These are phyloP conservation scores for Magallana ariakensis DNA, from an alignment of 1,140 invertebrate species.

Conservation along the genomic window DNA sequence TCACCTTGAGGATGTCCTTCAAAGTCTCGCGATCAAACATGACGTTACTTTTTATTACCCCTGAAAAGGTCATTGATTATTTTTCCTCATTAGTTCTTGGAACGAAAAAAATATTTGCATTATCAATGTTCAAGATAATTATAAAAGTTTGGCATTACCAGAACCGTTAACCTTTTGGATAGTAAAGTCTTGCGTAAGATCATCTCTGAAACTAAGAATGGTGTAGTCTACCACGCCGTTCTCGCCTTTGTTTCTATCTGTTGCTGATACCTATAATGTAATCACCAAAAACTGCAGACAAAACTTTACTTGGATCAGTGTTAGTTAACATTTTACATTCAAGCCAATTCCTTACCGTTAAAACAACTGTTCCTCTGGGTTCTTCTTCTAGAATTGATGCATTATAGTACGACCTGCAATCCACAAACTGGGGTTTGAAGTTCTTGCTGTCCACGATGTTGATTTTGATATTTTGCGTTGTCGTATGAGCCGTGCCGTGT, in stretches of 20 bases:
- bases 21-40: conserved; percentile 36
- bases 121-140: neutral
- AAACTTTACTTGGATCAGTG: too few species aligned
- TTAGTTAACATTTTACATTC: too few species aligned
- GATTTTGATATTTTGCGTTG: neutral
- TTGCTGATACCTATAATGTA: neutral
- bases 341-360: neutral
- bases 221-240: conserved; percentile 5
- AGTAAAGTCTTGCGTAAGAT: neutral
- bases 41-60: neutral
- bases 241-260: conserved; percentile 38
- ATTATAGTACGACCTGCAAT: conserved; percentile 19
- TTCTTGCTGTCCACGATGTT: conserved; percentile 40
- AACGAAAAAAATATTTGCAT: neutral
- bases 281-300: too few species aligned
- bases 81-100: neutral
- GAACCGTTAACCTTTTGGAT: neutral
- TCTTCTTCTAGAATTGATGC: conserved; percentile 20
- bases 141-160: neutral
- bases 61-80: neutral
- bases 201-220: conserved; percentile 32
- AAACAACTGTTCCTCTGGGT: neutral
- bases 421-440: conserved; percentile 18
- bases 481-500: neutral
- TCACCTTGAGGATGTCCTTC: conserved; percentile 7